Conservation (phyloP, 2,888 invertebrate species). For the Tachina fera region DNA sequence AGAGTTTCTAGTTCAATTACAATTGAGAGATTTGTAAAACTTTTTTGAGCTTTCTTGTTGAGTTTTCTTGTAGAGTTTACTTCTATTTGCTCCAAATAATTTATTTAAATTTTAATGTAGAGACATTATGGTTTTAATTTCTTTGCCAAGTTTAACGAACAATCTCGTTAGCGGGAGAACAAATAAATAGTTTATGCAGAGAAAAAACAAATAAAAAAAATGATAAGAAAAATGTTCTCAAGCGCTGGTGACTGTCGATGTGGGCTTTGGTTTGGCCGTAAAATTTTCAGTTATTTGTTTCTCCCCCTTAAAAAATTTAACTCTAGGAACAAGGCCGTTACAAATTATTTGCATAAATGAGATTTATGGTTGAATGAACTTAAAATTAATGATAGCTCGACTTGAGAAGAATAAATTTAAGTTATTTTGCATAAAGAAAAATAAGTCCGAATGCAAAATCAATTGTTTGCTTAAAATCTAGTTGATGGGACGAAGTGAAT, state of each 20-base stretch:
- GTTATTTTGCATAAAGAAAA: background rate
- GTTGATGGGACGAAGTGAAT: background rate
- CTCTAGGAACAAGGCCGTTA: slow-evolving; percentile 25
- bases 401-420: slow-evolving; percentile 19
- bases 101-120: slow-evolving; percentile 58
- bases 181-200: slow-evolving; percentile 35
- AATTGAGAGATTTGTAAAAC: slow-evolving; percentile 12
- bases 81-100: background rate
- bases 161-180: slow-evolving; percentile 57
- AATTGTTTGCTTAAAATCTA: slow-evolving; percentile 29
- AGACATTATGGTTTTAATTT: slow-evolving; percentile 58
- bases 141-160: slow-evolving; percentile 55
- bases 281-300: slow-evolving; percentile 10
- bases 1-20: slow-evolving; percentile 21
- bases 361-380: slow-evolving; percentile 64
- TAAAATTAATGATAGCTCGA: slow-evolving; percentile 66
- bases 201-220: background rate
- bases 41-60: background rate
- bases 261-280: background rate
- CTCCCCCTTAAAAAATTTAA: background rate
- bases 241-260: slow-evolving; percentile 8
- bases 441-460: background rate
- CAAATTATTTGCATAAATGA: slow-evolving; percentile 68
- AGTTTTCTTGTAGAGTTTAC: slow-evolving; percentile 4
- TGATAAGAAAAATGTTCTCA: background rate